These are phyloP conservation scores for Cordylochernes scorpioides DNA, from an alignment of 2,888 invertebrate genomes.

Conservation along the genomic window DNA sequence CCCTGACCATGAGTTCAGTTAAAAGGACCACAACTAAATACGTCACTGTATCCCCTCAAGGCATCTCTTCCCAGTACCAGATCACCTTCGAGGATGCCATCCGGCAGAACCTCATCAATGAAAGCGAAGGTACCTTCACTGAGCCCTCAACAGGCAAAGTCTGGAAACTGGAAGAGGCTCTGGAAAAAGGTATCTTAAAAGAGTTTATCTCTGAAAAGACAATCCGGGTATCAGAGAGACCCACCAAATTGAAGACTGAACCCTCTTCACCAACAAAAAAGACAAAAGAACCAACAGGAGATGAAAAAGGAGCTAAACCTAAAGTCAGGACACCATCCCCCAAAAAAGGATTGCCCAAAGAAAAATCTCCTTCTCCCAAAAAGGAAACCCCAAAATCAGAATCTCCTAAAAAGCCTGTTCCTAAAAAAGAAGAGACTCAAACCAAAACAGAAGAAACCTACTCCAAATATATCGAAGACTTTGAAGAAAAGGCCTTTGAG, in stretches of 20 bases:
- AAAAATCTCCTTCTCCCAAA: too few species aligned
- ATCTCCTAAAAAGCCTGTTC: too few species aligned
- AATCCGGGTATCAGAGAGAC: neutral
- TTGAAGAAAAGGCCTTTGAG: too few species aligned
- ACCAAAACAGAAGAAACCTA: too few species aligned
- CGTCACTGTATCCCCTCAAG: constrained; percentile 43
- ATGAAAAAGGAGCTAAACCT: too few species aligned
- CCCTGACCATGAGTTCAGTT: constrained; percentile 58
- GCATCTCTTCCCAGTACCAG: constrained; percentile 25
- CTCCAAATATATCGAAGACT: too few species aligned
- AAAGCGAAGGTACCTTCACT: constrained; percentile 21
- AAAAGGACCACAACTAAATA: constrained; percentile 56
- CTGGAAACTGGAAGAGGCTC: constrained; percentile 21
- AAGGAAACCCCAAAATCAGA: too few species aligned
- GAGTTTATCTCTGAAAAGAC: constrained; percentile 1
- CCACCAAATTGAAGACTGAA: neutral
- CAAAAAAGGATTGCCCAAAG: too few species aligned
- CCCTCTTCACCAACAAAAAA: too few species aligned
- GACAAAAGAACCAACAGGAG: too few species aligned
- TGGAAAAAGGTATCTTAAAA: constrained; percentile 23
- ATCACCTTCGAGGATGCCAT: constrained; percentile 24
- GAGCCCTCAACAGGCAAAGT: constrained; percentile 22
- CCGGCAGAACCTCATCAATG: constrained; percentile 23
- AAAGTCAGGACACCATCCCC: too few species aligned
- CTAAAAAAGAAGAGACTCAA: too few species aligned